Conservation (phyloP, 2,888 invertebrate species). For the Tenthredo scrophulariae region DNA sequence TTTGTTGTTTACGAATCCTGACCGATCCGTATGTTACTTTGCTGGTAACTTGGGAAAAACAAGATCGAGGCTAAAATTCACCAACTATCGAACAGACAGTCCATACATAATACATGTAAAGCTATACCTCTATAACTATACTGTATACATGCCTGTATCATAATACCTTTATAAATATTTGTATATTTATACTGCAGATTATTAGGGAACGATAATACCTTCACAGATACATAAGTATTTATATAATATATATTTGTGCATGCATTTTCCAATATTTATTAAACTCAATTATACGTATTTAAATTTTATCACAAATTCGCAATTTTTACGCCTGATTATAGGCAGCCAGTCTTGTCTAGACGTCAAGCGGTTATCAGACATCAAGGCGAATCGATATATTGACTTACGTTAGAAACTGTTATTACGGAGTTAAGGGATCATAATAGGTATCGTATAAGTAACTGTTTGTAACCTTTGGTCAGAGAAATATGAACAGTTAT, state of each 20-base stretch:
- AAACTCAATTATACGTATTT: not conserved
- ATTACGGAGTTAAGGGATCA: not conserved
- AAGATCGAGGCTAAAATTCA: not conserved
- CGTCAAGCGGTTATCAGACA: not conserved
- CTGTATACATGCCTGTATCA: not conserved
- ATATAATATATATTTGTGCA: not conserved
- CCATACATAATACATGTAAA: not conserved
- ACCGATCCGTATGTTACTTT: not conserved
- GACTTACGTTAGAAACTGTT: not conserved
- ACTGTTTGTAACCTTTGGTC: not conserved
- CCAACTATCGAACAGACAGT: slow-evolving; percentile 5
- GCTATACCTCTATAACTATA: not conserved
- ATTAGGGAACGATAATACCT: not conserved
- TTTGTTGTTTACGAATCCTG: slow-evolving; percentile 6
- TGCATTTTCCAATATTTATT: not conserved
- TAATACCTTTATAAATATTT: not conserved
- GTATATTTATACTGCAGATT: not conserved
- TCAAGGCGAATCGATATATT: not conserved
- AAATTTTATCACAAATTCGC: not conserved
- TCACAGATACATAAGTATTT: not conserved
- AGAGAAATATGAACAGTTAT: not conserved
- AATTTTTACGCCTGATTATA: not conserved
- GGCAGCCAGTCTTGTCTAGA: not conserved
- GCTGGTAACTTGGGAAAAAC: slow-evolving; percentile 12
- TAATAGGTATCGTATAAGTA: not conserved